Percentiles rank a stretch among this genome's conserved stretches.
phyloP scores from a whole-genome alignment of 2,888 invertebrate genomes.

The Xanthia icteritia region DNA sequence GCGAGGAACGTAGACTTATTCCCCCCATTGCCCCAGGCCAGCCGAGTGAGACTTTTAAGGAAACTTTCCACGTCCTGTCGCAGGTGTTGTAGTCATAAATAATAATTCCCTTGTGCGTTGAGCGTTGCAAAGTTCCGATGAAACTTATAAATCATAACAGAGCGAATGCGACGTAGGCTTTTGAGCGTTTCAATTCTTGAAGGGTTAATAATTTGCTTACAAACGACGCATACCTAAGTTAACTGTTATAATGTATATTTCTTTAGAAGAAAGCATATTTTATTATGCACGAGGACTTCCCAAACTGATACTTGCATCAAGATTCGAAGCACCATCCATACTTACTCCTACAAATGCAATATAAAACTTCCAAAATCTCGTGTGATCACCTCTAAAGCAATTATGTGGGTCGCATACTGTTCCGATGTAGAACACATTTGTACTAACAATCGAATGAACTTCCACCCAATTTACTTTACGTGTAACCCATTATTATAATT shows the following conservation, averaged over 20 bases:
- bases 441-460: constrained; percentile 82
- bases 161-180: constrained; percentile 30
- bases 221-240: background rate
- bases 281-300: background rate
- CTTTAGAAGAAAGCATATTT: background rate
- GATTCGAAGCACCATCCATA: constrained; percentile 13
- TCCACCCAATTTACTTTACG: constrained; percentile 85
- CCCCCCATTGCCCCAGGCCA: constrained; percentile 83
- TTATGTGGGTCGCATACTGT: constrained; percentile 72
- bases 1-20: constrained; percentile 88
- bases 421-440: constrained; percentile 76
- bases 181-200: constrained; percentile 27
- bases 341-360: constrained; percentile 13
- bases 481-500: constrained; percentile 87
- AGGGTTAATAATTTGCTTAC: constrained; percentile 5
- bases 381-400: constrained; percentile 68
- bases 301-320: background rate
- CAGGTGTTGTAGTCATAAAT: constrained; percentile 83
- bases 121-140: constrained; percentile 73
- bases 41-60: constrained; percentile 78
- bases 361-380: constrained; percentile 59
- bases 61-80: constrained; percentile 83
- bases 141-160: constrained; percentile 59
- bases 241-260: background rate
- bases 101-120: constrained; percentile 74